Conservation (phyloP, 1,140 invertebrate genomes). For the Ostrea edulis region DNA sequence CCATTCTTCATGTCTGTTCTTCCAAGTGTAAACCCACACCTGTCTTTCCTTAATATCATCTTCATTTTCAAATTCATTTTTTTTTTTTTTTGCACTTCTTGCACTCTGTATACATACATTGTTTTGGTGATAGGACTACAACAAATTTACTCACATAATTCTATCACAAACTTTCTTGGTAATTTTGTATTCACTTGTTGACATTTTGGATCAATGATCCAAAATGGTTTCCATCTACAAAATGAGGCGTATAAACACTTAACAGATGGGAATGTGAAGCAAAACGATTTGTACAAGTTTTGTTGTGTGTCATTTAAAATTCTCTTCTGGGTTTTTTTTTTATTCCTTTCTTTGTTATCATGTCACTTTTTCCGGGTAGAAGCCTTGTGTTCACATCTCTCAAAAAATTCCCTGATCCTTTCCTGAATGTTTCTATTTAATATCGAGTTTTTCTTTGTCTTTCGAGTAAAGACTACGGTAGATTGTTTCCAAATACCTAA, state of each 20-base stretch:
- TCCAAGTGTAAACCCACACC: constrained; percentile 27
- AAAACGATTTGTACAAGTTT: constrained; percentile 51
- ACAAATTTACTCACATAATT: neutral
- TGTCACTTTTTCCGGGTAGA: constrained; percentile 43
- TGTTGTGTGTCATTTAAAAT: constrained; percentile 44
- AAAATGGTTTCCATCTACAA: constrained; percentile 49
- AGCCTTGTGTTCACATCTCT: constrained; percentile 31
- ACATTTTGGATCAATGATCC: constrained; percentile 50
- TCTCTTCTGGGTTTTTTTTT: constrained; percentile 52
- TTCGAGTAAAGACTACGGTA: neutral
- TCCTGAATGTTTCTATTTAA: neutral
- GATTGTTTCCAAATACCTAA: neutral
- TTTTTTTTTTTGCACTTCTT: constrained; percentile 52
- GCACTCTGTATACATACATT: constrained; percentile 60
- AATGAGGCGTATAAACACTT: constrained; percentile 47
- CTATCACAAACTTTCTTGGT: neutral
- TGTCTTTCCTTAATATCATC: constrained; percentile 14
- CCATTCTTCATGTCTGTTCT: constrained; percentile 48
- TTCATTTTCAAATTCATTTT: neutral
- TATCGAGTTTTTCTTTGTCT: constrained; percentile 27
- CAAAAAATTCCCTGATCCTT: constrained; percentile 32
- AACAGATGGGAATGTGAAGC: neutral
- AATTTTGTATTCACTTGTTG: neutral
- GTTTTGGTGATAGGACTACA: constrained; percentile 33
- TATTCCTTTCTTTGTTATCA: constrained; percentile 39